These are phyloP conservation scores for Acleris holmiana DNA, from an alignment of 2,888 invertebrate species.

Conservation along the genomic window DNA sequence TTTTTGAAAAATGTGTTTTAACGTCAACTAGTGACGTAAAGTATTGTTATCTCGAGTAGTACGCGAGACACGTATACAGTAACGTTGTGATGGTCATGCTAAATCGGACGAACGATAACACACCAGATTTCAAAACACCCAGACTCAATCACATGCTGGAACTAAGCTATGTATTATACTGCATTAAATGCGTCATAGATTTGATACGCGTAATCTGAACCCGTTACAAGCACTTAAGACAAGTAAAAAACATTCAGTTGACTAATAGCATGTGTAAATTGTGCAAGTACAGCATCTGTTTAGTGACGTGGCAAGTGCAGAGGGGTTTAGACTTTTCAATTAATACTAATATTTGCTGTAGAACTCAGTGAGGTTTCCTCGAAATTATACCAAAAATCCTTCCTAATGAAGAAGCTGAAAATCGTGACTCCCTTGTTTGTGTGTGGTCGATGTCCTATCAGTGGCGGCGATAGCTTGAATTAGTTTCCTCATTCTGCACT, in stretches of 20 bases:
- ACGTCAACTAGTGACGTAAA: constrained; percentile 2
- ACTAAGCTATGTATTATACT: constrained; percentile 14
- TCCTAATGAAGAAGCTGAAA: constrained; percentile 23
- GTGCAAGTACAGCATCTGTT: constrained; percentile 12
- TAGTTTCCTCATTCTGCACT: constrained; percentile 64
- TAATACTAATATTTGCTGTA: background rate
- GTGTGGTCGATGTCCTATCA: constrained; percentile 55
- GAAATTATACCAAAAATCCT: background rate
- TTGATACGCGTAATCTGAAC: constrained; percentile 23
- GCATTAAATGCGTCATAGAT: constrained; percentile 26
- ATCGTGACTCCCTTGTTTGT: constrained; percentile 42
- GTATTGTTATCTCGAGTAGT: constrained; percentile 4
- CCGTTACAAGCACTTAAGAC: constrained; percentile 28
- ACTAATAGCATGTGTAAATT: constrained; percentile 15
- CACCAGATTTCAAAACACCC: constrained; percentile 52
- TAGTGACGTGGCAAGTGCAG: background rate
- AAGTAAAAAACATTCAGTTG: constrained; percentile 19
- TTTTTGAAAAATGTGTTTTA: constrained; percentile 7
- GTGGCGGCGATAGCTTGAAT: constrained; percentile 62
- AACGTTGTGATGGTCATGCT: constrained; percentile 54
- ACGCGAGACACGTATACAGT: background rate
- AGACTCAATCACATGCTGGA: constrained; percentile 20
- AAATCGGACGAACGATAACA: constrained; percentile 61
- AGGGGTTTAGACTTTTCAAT: background rate
- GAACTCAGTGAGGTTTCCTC: background rate